Evolutionary conservation across 2,888 invertebrate species (phyloP).

Genomic region (Cheilosia variabilis): DNA sequence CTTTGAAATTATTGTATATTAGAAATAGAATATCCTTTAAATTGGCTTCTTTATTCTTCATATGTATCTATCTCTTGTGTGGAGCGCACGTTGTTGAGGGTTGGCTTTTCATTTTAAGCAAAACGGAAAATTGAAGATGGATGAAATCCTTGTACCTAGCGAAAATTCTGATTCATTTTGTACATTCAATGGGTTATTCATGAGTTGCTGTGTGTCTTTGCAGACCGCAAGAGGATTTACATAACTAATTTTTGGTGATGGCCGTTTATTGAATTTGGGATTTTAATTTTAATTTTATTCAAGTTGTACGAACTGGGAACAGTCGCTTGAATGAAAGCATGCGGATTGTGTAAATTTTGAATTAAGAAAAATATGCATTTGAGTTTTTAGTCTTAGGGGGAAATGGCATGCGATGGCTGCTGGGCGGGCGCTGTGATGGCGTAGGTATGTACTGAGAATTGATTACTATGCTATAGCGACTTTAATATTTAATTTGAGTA

Average conservation of each 20-base stretch:
- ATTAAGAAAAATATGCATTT: too few species aligned
- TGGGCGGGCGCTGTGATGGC: too few species aligned
- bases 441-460: too few species aligned
- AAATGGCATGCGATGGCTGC: too few species aligned
- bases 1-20: background rate
- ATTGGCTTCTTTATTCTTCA: constrained; percentile 48
- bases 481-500: too few species aligned
- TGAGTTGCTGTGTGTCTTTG: constrained; percentile 44
- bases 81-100: constrained; percentile 10
- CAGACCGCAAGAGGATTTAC: constrained; percentile 48
- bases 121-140: constrained; percentile 28
- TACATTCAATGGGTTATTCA: constrained; percentile 52
- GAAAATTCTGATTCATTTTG: constrained; percentile 46
- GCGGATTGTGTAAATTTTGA: background rate
- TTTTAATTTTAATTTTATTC: constrained; percentile 37
- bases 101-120: background rate
- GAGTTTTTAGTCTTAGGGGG: too few species aligned
- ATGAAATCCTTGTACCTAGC: constrained; percentile 7
- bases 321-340: background rate
- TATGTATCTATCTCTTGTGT: constrained; percentile 11
- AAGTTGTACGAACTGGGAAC: background rate
- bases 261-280: constrained; percentile 50
- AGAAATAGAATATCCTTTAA: constrained; percentile 31
- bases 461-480: too few species aligned
- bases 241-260: constrained; percentile 60